Conservation (phyloP, 2,113 vertebrate genomes). For the Tricholaema leucomelas region DNA sequence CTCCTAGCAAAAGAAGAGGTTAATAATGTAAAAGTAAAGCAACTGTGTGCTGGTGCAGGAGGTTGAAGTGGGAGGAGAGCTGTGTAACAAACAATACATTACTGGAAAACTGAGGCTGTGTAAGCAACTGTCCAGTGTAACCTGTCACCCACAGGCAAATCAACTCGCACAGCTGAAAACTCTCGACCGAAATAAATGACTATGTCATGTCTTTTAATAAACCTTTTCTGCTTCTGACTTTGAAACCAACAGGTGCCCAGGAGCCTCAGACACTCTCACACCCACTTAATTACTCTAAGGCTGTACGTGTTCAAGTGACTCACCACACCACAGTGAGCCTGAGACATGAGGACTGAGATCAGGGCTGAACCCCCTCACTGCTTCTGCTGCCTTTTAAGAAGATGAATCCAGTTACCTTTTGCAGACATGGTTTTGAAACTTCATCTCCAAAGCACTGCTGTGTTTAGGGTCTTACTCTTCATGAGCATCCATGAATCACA, state of each 20-base stretch:
- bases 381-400: not conserved
- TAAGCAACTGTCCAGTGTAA: not conserved
- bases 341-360: not conserved
- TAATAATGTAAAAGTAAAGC: conserved; percentile 53
- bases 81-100: not conserved
- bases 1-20: conserved; percentile 37
- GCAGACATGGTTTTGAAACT: not conserved
- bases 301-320: not conserved
- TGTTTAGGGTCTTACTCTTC: not conserved
- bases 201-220: not conserved
- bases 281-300: not conserved
- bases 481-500: not conserved
- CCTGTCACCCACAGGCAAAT: conserved; percentile 13
- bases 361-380: not conserved
- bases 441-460: accelerated
- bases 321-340: not conserved
- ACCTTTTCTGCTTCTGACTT: not conserved
- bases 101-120: not conserved
- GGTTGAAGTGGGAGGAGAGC: not conserved
- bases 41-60: not conserved
- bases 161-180: not conserved
- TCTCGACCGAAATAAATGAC: not conserved
- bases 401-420: not conserved
- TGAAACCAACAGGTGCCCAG: conserved; percentile 35
- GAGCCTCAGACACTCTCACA: not conserved